phyloP scores from a whole-genome alignment of 1,140 invertebrate species.

The Conopomorpha cramerella region DNA sequence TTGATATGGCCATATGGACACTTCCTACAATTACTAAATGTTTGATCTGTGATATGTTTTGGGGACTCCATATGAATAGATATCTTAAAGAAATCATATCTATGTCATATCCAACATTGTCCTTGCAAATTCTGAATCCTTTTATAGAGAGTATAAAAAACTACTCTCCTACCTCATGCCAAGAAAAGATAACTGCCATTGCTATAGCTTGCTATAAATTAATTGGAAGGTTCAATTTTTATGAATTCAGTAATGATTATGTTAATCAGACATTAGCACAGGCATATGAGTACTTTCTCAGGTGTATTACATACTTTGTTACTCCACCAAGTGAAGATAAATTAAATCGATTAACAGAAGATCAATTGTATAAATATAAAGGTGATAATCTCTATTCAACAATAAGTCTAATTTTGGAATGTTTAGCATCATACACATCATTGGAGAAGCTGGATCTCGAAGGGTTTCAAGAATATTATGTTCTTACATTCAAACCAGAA shows the following conservation, averaged over 20 bases:
- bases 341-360: slow-evolving; percentile 20
- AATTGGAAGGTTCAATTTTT: slow-evolving; percentile 27
- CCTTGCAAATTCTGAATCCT: slow-evolving; percentile 23
- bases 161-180: slow-evolving; percentile 23
- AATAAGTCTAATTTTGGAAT: slow-evolving; percentile 17
- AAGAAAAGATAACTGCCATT: slow-evolving; percentile 21
- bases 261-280: slow-evolving; percentile 9
- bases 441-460: slow-evolving; percentile 13
- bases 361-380: slow-evolving; percentile 30
- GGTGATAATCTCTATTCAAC: slow-evolving; percentile 23
- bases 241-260: slow-evolving; percentile 15
- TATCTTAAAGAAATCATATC: slow-evolving; percentile 36
- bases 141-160: slow-evolving; percentile 35
- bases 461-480: slow-evolving; percentile 19
- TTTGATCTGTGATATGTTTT: slow-evolving; percentile 41
- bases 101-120: slow-evolving; percentile 21
- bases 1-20: slow-evolving; percentile 32
- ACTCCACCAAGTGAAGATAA: slow-evolving; percentile 28
- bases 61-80: slow-evolving; percentile 30
- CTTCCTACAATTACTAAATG: slow-evolving; percentile 31
- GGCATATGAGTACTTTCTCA: slow-evolving; percentile 24
- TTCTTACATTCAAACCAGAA: slow-evolving; percentile 22
- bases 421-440: slow-evolving; percentile 16
- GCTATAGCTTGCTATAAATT: slow-evolving; percentile 21
- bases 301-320: slow-evolving; percentile 25